Percentiles rank a stretch among this genome's conserved stretches.
These are phyloP conservation scores for Labeo calbasu DNA, from an alignment of 2,797 vertebrate genomes.

Conservation along the genomic window DNA sequence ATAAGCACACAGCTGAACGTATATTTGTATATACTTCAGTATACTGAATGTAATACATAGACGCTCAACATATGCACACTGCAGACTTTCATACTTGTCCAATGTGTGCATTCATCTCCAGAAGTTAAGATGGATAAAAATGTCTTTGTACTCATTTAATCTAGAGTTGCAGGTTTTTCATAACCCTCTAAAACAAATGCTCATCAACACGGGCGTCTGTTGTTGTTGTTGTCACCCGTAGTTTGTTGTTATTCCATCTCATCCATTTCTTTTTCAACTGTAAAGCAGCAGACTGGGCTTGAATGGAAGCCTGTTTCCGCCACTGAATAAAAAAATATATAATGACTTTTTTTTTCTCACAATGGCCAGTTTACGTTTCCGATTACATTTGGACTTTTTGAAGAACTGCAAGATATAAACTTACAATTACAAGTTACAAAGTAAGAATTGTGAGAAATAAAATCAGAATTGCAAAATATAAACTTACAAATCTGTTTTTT, in stretches of 20 bases:
- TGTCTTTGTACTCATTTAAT: neutral
- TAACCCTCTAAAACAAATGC: neutral
- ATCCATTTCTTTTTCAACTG: neutral
- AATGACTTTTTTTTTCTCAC: too few relatives aligned
- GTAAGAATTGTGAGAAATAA: too few relatives aligned
- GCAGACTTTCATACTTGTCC: neutral
- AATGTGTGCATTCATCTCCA: neutral
- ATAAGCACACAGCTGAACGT: neutral
- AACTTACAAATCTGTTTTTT: too few relatives aligned
- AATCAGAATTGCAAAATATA: too few relatives aligned
- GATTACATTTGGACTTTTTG: too few relatives aligned
- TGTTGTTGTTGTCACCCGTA: neutral
- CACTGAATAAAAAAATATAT: too few relatives aligned
- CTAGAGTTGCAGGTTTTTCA: neutral
- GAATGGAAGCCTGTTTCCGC: too few relatives aligned
- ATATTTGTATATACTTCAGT: neutral
- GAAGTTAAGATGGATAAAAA: too few relatives aligned
- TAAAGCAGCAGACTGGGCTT: too few relatives aligned
- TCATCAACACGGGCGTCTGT: neutral
- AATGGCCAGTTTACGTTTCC: too few relatives aligned
- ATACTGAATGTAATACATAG: neutral
- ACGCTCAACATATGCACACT: neutral
- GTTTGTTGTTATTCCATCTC: neutral
- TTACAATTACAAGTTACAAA: too few relatives aligned
- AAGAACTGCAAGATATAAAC: too few relatives aligned